Evolutionary conservation across 2,888 invertebrate genomes (phyloP), one percentile per base, ranked within the genome.

Genomic region (Caenorhabditis angaria): DNA sequence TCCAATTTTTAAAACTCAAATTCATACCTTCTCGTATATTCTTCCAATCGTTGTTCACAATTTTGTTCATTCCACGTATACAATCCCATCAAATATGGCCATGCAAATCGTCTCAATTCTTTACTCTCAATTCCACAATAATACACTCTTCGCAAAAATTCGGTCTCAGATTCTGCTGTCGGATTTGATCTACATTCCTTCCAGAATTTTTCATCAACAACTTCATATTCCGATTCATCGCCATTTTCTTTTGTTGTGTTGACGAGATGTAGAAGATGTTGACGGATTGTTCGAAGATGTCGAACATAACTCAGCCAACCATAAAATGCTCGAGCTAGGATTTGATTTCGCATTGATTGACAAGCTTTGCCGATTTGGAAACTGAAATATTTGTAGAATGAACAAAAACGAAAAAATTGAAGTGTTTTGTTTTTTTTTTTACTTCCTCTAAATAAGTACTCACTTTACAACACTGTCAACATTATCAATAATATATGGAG

Each of bases 301-400:
- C 95, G 90, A 86, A 95, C 95, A 88, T 96, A 94, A 0, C 95
- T 94, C 71, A 95, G 90, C 96, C 90, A 96, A 58, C 96, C 96
- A 88, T 95, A 95, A 89, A 96, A 96, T 18, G 96, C 96, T 68
- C 96, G 90, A 0, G 95, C 95, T 78, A 95, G 93, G 68, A 97
- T 95, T 89, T 96, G 95, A 14, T 93, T 92, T 72, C 93, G 92
- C 95, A 96, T 96, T 0, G 94, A 94, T 87, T 94, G 93, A 90
- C 95, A 97, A 12, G 96, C 93, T 83, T 94, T 90, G 87, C 93
- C 90, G 74, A 92, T 89, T 53, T 91, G 90, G 67, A 89, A 89
- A 70, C 90, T 90, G 85, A 61, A 84, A 78, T 24, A 47, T 20
- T 8, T 20, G 18, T 50, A 25, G 18, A n/a, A 50, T 24, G 4